Evolutionary conservation across 1,140 invertebrate genomes (phyloP), one percentile per base, ranked within the genome.

Genomic region (Luehdorfia chinensis): DNA sequence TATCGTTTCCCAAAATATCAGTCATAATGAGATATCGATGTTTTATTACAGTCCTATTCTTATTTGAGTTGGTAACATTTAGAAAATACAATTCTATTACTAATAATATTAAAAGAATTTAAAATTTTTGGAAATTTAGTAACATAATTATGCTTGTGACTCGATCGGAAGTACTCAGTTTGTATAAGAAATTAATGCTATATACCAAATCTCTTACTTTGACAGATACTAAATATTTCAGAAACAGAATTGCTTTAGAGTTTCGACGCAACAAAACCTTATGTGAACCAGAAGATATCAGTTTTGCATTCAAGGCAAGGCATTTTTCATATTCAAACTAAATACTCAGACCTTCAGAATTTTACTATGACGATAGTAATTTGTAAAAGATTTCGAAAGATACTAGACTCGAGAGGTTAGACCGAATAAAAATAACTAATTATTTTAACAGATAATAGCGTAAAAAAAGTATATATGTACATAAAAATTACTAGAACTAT

Each of bases 201-300:
- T 85, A 83, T 62, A 84, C 78, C 2, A 79, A 78, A 33, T 55
- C 64, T 3, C 21, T 84, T 23, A 76, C 52, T 37, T 66, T 78
- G 14, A 85, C 81, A 2, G 77, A 85, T 45, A 52, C 68, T 33
- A 30, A 21, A 2, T 85, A 80, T 56, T 85, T 75, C 44, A 75
- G 64, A 51, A 52, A 49, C 11, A 68, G 67, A 53, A 54, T 85
- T 43, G 27, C 47, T 6, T 52, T 47, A 23, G 91, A 93, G 74
- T 93, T 93, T 78, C 84, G 79, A 56, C 84, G 79, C 41, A 91
- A 92, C 67, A 89, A 89, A 73, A 45, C 62, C 6, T 53, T 92
- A 23, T 64, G 53, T 21, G 76, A 88, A 49, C 45, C 70, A 32
- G 75, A 88, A 55, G 88, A 91, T 27, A 90, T 92, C 23, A 53